Base-by-base conservation (phyloP, 2,113 vertebrate species). In the Istiophorus platypterus region DNA sequence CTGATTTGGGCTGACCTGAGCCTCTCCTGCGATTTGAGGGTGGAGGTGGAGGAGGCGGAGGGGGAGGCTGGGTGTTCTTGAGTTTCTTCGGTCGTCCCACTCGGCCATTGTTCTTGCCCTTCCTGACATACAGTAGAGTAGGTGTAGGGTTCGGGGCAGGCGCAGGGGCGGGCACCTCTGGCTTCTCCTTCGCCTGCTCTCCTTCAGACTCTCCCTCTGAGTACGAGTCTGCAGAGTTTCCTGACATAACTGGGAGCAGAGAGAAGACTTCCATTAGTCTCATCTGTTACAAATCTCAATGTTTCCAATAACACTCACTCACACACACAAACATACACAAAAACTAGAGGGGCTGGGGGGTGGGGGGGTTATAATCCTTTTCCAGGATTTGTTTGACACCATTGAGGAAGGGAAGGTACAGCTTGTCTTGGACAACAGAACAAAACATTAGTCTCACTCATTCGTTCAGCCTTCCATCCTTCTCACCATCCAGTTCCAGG, bases 401-500 rank as follows among this genome's bases (percentile, higher is more conserved):
- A 63, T 9, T 7, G 13, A 68, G 37, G 17, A 9, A 51, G 56
- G 27, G 20, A 37, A 47, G 56, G 39, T 12, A 29, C 69, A 64
- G 12, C 26, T 39, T 4, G 2, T 14, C 15, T 34, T 59, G 5
- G 31, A 72, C 65, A 72, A 24, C 52, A 81, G 27, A 64, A 27
- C 31, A 45, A 78, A 14, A 52, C 31, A 39, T 17, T 41, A 54
- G n/a, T 9, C 27, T 15, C 62, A 72, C 54, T 63, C 64, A 73
- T 65, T 80, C 27, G 51, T 69, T 76, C 37, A 57, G 5, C 2
- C 6, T 64, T 52, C 20, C 13, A 42, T 54, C 42, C 7, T 31
- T 75, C 95, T 95, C 78, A 96, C 95, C 95, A 14, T 96, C 95
- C 58, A 96, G 90, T 61, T 96, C 95, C 78, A 96, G 89, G 87